Base-by-base conservation (phyloP, 2,888 invertebrate species). In the Tanytarsus gracilentus region DNA sequence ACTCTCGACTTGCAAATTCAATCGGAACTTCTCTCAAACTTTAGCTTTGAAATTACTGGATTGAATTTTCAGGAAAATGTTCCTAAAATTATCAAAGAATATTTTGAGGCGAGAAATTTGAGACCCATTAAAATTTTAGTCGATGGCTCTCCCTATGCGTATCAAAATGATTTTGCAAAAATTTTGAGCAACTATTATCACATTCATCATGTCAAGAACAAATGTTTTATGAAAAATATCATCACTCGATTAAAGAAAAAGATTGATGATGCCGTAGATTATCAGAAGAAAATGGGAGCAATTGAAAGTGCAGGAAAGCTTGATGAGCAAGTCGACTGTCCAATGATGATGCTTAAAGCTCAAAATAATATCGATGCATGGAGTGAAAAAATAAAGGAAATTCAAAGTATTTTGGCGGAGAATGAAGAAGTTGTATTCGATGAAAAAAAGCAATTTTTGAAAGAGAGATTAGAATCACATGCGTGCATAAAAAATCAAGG, bases 141-240 rank as follows among this genome's bases (percentile, higher is more conserved):
- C 2, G 79, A 82, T 64, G 85, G 85, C 1, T 84, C 84, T 18
- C 83, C 85, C 3, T 77, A 80, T 6, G 76, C 78, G 9, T 85
- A 85, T 21, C 85, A 85, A 71, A 81, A 82, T 1, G 74, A 72
- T 18, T 65, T 85, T 61, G 77, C 83, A 1, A 77, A 77, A 64
- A 72, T 71, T 63, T 72, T 85, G 53, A 77, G 77, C 55, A 74
- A 79, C 62, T 70, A 76, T 59, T 85, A 84, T 65, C 78, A 78
- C 4, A 70, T 81, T 23, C 60, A 62, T 48, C 62, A 61, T 18
- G 44, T 64, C 5, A 55, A 62, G 26, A 49, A 25, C 4, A 33
- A 52, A 33, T 21, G 30, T 18, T 52, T 52, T 52, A 16, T 56
- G 18, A 33, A 58, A n/a, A 56, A 21, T 9, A 30, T n/a, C 18